These are phyloP conservation scores for Holotrichia oblita DNA, from an alignment of 1,140 invertebrate genomes.

Conservation along the genomic window DNA sequence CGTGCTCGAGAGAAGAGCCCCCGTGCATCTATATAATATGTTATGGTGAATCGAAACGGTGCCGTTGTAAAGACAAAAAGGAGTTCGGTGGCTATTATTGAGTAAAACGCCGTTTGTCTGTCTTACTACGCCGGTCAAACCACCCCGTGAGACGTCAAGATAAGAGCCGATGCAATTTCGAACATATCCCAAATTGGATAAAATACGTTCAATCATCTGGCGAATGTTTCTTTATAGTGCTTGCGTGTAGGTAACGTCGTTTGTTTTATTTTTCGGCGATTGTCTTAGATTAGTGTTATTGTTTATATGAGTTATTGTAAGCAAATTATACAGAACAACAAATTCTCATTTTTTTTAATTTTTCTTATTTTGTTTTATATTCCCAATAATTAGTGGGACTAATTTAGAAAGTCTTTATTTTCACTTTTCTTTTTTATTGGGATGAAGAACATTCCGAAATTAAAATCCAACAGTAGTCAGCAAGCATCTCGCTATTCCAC, in stretches of 20 bases:
- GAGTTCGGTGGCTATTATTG: constrained; percentile 51
- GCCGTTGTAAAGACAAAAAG: constrained; percentile 50
- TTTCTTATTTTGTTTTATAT: no score
- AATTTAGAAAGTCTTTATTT: no score
- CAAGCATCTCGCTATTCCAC: no score
- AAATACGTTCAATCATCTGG: constrained; percentile 35
- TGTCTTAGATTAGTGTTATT: neutral
- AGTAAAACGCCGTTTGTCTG: constrained; percentile 54
- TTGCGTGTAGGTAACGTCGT: neutral
- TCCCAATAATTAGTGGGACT: no score
- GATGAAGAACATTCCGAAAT: no score
- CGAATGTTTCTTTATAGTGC: constrained; percentile 13
- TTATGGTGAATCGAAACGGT: neutral
- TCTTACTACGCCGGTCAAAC: constrained; percentile 53
- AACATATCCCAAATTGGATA: constrained; percentile 23
- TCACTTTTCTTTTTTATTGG: no score
- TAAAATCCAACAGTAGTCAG: no score
- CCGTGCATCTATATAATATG: neutral
- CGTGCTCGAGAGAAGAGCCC: neutral
- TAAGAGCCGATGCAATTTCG: constrained; percentile 23
- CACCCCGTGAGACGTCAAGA: constrained; percentile 50
- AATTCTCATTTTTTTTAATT: no score
- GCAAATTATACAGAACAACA: no score
- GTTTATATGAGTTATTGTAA: no score
- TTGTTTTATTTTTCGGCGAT: neutral